Conservation (phyloP, 2,113 vertebrate species). For the Sceloporus tristichus region DNA sequence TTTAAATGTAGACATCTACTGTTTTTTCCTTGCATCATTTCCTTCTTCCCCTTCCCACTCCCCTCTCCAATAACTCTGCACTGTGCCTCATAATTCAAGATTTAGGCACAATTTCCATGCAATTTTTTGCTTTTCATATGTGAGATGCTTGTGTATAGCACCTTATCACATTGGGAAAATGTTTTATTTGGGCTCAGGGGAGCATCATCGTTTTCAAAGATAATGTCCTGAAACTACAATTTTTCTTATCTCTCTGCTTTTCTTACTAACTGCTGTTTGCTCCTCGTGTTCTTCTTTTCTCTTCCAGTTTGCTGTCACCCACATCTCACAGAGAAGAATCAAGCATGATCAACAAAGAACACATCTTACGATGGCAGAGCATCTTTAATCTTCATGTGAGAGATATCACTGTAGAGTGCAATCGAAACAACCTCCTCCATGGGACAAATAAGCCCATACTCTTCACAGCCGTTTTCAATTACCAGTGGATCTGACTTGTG, state of each 20-base stretch:
- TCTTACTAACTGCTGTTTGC: background rate
- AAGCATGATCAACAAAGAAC: slow-evolving; percentile 45
- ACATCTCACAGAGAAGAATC: slow-evolving; percentile 23
- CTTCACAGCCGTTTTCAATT: slow-evolving; percentile 97
- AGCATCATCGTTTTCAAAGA: background rate
- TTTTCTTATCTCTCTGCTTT: background rate
- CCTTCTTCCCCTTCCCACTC: slow-evolving; percentile 4
- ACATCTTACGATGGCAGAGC: slow-evolving; percentile 95
- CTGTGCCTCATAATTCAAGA: slow-evolving; percentile 5
- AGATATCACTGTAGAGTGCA: slow-evolving; percentile 95
- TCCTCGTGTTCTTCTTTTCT: background rate
- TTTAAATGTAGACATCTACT: background rate
- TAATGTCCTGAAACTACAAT: background rate
- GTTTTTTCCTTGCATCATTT: background rate
- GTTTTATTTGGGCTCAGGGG: background rate
- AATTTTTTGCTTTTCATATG: background rate
- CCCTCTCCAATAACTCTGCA: background rate
- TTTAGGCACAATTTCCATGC: background rate
- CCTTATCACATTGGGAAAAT: background rate
- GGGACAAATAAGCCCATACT: slow-evolving; percentile 97
- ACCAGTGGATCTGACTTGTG: slow-evolving; percentile 98
- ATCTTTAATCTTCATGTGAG: slow-evolving; percentile 98
- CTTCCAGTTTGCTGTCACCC: background rate
- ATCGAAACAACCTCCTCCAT: slow-evolving; percentile 97
- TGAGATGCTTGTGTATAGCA: background rate